Percentiles rank a stretch among this genome's conserved stretches.
phyloP scores from a whole-genome alignment of 2,113 vertebrate genomes.

The Peromyscus maniculatus region DNA sequence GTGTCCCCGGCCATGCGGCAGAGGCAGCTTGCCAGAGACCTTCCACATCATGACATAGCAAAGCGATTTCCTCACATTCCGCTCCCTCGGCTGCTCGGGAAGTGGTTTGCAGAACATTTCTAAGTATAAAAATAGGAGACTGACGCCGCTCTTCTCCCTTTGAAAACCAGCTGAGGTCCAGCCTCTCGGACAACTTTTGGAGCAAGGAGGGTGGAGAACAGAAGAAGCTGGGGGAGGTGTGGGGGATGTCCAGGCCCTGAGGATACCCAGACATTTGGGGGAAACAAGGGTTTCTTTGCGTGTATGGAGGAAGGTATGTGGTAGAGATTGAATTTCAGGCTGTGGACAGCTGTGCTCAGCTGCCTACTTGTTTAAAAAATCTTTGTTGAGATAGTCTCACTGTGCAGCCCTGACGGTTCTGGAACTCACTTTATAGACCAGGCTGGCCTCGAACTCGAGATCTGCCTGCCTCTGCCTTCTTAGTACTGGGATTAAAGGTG shows the following conservation, averaged over 20 bases:
- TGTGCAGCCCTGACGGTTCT: not conserved
- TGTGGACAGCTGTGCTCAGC: not conserved
- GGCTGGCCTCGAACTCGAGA: not conserved
- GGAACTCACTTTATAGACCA: not conserved
- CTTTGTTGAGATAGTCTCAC: not conserved
- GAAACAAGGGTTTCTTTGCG: not conserved
- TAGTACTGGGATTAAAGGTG: not conserved
- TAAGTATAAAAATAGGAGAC: constrained; percentile 69
- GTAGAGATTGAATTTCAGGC: not conserved
- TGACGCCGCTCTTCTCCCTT: constrained; percentile 44
- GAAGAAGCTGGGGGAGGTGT: not conserved
- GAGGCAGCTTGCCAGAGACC: not conserved
- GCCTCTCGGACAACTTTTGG: constrained; percentile 15
- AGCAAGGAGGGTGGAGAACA: not conserved
- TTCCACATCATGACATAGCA: constrained; percentile 73
- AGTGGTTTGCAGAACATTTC: constrained; percentile 73
- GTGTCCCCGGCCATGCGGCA: constrained; percentile 5
- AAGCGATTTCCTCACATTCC: constrained; percentile 72
- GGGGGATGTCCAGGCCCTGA: not conserved
- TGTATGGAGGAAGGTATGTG: too few relatives aligned
- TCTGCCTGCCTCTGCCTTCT: not conserved
- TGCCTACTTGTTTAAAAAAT: not conserved
- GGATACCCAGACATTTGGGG: not conserved
- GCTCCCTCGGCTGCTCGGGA: constrained; percentile 65
- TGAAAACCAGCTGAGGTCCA: constrained; percentile 60